These are phyloP conservation scores for Athene cunicularia DNA, from an alignment of 2,113 vertebrate species.

Conservation along the genomic window DNA sequence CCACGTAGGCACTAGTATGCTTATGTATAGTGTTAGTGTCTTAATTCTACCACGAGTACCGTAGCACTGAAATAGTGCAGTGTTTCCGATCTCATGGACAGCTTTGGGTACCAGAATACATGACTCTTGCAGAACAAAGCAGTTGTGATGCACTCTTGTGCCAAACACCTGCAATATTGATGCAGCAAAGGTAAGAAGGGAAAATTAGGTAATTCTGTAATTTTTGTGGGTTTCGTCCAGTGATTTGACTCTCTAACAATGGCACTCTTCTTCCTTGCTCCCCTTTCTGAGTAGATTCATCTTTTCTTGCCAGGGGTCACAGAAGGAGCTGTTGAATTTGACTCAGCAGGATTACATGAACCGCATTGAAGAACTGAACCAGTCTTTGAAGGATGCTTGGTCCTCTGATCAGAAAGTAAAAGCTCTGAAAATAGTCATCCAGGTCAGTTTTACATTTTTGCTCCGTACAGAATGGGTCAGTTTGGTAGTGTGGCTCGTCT, in stretches of 20 bases:
- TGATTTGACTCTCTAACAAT: not conserved
- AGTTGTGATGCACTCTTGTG: not conserved
- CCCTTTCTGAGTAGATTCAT: not conserved
- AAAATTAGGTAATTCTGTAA: not conserved
- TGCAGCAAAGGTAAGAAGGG: not conserved
- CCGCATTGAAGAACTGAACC: conserved; percentile 95
- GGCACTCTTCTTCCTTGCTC: not conserved
- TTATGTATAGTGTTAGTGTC: not conserved
- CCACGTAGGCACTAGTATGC: not conserved
- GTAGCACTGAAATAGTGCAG: not conserved
- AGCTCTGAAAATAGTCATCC: conserved; percentile 97
- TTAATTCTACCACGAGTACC: not conserved
- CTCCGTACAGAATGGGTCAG: not conserved
- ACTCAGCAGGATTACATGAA: conserved; percentile 97
- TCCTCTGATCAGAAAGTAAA: conserved; percentile 98
- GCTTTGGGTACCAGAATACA: not conserved
- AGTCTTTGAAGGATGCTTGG: conserved; percentile 97
- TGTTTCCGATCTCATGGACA: not conserved
- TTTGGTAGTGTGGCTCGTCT: not conserved
- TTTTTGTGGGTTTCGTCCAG: not conserved
- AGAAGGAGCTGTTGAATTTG: conserved; percentile 93
- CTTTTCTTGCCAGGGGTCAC: conserved; percentile 85
- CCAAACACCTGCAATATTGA: not conserved
- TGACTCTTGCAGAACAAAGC: not conserved
- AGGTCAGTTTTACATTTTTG: conserved; percentile 75